Percentiles rank a stretch among this genome's conserved stretches.
Evolutionary conservation across 2,113 vertebrate genomes (phyloP).

Genomic region (Capreolus pygargus): DNA sequence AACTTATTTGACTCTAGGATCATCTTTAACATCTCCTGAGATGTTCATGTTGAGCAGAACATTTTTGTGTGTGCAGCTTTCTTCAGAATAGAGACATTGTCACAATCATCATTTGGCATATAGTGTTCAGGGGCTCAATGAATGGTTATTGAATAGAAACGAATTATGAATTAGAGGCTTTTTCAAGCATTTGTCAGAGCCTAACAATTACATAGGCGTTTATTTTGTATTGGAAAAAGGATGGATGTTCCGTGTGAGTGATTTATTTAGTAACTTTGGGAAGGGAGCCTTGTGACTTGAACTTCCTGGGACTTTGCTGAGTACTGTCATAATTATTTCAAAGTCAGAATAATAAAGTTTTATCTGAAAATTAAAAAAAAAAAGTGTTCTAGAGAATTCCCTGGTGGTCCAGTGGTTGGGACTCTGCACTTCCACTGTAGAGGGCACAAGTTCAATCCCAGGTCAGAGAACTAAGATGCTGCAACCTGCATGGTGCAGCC

Average conservation of each 20-base stretch:
- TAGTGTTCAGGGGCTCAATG: not conserved
- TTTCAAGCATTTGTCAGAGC: not conserved
- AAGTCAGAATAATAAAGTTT: not conserved
- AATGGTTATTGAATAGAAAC: not conserved
- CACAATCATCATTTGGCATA: not conserved
- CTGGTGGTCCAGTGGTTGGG: not conserved
- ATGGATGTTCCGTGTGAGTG: not conserved
- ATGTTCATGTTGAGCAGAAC: not conserved
- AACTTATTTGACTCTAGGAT: not conserved
- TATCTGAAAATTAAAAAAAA: not conserved
- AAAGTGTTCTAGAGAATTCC: not conserved
- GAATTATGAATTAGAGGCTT: not conserved
- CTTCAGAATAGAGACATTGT: not conserved
- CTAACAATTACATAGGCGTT: not conserved
- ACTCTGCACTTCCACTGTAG: not conserved
- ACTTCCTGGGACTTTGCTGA: not conserved
- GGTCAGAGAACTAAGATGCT: not conserved
- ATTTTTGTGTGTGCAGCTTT: not conserved
- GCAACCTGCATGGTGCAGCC: not conserved
- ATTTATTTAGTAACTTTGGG: not conserved
- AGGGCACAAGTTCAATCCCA: not conserved
- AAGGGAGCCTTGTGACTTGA: not conserved
- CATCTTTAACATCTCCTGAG: not conserved
- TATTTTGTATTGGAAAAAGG: slow-evolving; percentile 11
- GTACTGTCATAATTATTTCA: not conserved